phyloP scores from a whole-genome alignment of 2,888 invertebrate species.

The Lomographa bimaculata region DNA sequence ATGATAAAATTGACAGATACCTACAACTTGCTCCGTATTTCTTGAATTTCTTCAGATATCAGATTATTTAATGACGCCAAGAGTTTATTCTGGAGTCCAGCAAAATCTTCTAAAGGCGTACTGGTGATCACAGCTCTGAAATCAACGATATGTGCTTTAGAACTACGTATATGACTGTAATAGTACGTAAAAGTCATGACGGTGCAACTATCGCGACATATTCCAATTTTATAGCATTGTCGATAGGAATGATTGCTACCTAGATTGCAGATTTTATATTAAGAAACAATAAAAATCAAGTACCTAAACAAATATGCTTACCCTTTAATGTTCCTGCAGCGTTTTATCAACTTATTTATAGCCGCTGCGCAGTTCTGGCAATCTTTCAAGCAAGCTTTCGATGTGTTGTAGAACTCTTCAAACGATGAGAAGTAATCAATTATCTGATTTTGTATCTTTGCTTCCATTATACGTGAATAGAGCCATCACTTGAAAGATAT shows the following conservation, averaged over 20 bases:
- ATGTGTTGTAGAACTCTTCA: constrained; percentile 71
- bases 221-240: too few relatives aligned
- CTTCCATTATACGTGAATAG: constrained; percentile 61
- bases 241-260: too few relatives aligned
- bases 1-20: too few relatives aligned
- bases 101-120: constrained; percentile 71
- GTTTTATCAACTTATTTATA: constrained; percentile 79
- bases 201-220: too few relatives aligned
- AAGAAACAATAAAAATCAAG: constrained; percentile 29
- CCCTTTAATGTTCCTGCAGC: constrained; percentile 76
- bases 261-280: too few relatives aligned
- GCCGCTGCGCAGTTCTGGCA: constrained; percentile 75
- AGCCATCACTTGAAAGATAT: constrained; percentile 46
- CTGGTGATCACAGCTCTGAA: constrained; percentile 69
- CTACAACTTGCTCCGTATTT: constrained; percentile 70
- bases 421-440: constrained; percentile 79
- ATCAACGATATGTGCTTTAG: constrained; percentile 25
- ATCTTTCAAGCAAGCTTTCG: constrained; percentile 75
- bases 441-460: constrained; percentile 77
- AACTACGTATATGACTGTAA: too few relatives aligned
- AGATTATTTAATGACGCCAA: constrained; percentile 64
- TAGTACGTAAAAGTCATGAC: too few relatives aligned
- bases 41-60: constrained; percentile 63
- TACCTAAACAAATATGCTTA: constrained; percentile 53
- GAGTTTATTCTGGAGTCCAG: constrained; percentile 64